These are phyloP conservation scores for Protophormia terraenovae DNA, from an alignment of 2,888 invertebrate species.

Conservation along the genomic window DNA sequence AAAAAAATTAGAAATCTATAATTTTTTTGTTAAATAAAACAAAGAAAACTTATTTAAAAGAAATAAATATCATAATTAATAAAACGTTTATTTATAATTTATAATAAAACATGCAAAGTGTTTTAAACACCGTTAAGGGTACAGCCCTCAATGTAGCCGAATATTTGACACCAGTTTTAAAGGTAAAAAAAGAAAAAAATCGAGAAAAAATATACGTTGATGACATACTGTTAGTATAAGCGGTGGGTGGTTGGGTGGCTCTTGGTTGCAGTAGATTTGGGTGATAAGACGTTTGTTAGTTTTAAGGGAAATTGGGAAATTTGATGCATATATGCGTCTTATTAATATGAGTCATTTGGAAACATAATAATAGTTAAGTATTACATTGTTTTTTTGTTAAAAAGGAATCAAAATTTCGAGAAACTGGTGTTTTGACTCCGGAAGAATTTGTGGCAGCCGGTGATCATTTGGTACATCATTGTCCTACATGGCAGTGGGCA, in stretches of 20 bases:
- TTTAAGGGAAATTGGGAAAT: no score
- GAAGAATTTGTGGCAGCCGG: constrained; percentile 99
- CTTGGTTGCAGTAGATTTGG: not conserved
- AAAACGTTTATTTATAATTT: constrained; percentile 16
- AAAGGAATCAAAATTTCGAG: constrained; percentile 97
- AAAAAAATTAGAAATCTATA: constrained; percentile 29
- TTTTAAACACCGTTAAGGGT: constrained; percentile 97
- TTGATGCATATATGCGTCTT: constrained; percentile 8
- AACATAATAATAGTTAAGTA: no score
- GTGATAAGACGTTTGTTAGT: not conserved
- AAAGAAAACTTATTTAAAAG: not conserved
- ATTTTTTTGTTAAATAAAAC: constrained; percentile 5
- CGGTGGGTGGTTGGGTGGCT: constrained; percentile 18
- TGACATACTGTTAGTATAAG: not conserved
- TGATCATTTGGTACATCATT: constrained; percentile 99
- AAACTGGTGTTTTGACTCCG: constrained; percentile 98
- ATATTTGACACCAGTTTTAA: constrained; percentile 96
- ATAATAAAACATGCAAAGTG: constrained; percentile 94
- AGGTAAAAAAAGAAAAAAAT: constrained; percentile 84
- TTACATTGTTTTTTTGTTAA: constrained; percentile 19
- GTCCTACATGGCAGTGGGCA: constrained; percentile 99
- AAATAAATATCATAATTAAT: not conserved
- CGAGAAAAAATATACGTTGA: not conserved
- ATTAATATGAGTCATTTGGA: no score
- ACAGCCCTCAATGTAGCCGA: constrained; percentile 97